Base-by-base conservation (phyloP, 2,888 invertebrate species). In the Antitype chi region DNA sequence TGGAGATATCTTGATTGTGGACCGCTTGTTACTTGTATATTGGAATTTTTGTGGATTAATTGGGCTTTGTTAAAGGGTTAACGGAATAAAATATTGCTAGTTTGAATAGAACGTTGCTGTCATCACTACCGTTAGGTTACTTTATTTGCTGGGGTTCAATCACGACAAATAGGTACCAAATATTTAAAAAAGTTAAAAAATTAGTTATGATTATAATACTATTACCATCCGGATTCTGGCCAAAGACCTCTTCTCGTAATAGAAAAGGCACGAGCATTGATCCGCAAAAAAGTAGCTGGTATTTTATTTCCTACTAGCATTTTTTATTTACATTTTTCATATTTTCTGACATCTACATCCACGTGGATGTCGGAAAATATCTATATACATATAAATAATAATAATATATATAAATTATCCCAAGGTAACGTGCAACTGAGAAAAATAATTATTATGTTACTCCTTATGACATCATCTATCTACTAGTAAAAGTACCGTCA, bases 1-100 rank as follows among this genome's bases (percentile, higher is more conserved):
- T 78, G 60, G 25, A 23, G 9, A 69, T 86, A 70, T 77, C 64
- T 66, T 84, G 74, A 80, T 85, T 70, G 70, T 63, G 13, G 13
- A 87, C 81, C 80, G 69, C 28, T 78, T 79, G 69, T 59, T 64
- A 66, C 23, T 63, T 8, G 8, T 11, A 32, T 59, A 17, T 74
- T 70, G 17, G 47, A 32, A 66, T 49, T 67, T 68, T 59, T 84
- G n/a, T 69, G 8, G 13, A 79, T 59, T 73, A 69, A 84, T 84
- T 73, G 62, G 53, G 47, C 25, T 72, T 81, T 83, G 55, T 43
- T 53, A 15, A 38, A 63, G 49, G 63, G 52, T 52, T 66, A 79
- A 64, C 64, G 49, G 53, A 57, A 79, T 17, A 43, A 55, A 49
- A 49, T 67, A 47, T 67, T 67, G 66, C 9, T 62, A 9, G 20